phyloP scores from a whole-genome alignment of 2,113 vertebrate species.

The Carlito syrichta region DNA sequence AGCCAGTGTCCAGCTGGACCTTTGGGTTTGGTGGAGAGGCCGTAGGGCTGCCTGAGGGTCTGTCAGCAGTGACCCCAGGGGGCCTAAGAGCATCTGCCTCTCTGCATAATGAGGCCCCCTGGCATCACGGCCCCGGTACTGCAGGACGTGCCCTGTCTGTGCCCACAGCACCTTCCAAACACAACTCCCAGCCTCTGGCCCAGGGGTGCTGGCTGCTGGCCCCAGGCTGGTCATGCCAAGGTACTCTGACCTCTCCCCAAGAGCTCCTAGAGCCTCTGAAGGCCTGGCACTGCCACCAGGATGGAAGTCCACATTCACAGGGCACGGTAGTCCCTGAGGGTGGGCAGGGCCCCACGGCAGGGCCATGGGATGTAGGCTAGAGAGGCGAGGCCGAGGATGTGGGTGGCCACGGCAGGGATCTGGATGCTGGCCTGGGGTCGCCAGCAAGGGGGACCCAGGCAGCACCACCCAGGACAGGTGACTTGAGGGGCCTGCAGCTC shows the following conservation, averaged over 20 bases:
- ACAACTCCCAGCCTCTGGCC: too few relatives aligned
- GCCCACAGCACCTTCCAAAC: too few relatives aligned
- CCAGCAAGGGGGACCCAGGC: fast-evolving
- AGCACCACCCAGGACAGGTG: fast-evolving
- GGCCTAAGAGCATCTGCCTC: too few relatives aligned
- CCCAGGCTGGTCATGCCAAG: too few relatives aligned
- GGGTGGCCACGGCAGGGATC: background rate
- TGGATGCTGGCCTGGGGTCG: background rate
- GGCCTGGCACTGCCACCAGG: background rate
- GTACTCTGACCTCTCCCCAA: too few relatives aligned
- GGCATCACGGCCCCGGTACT: too few relatives aligned
- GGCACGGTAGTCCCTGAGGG: background rate
- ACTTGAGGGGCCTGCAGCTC: fast-evolving
- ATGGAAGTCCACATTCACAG: background rate
- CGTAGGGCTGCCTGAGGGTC: fast-evolving
- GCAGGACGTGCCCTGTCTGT: too few relatives aligned
- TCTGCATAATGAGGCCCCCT: too few relatives aligned
- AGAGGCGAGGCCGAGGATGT: background rate
- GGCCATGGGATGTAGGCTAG: background rate
- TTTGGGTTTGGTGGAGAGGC: background rate
- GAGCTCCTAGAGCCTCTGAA: too few relatives aligned
- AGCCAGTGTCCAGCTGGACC: background rate
- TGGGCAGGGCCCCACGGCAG: too few relatives aligned
- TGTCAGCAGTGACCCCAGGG: too few relatives aligned
- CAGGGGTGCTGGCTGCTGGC: too few relatives aligned